These are phyloP conservation scores for Okapia johnstoni DNA, from an alignment of 2,113 vertebrate genomes.

Conservation along the genomic window DNA sequence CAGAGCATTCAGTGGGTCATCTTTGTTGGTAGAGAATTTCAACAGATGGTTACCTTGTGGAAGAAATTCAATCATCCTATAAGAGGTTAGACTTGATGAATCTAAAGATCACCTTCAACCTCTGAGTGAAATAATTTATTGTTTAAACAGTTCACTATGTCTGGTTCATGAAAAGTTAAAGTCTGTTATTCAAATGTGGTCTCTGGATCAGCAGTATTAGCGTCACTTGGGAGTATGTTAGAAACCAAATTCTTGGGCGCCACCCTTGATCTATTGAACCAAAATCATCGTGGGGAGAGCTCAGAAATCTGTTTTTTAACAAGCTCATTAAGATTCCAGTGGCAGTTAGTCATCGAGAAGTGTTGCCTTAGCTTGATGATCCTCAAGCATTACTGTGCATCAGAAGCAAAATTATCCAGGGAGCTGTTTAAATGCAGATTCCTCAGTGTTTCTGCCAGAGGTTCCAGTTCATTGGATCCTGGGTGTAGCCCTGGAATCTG, in stretches of 20 bases:
- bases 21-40: not conserved
- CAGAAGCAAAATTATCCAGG: not conserved
- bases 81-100: not conserved
- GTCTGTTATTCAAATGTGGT: not conserved
- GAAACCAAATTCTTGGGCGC: not conserved
- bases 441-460: not conserved
- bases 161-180: not conserved
- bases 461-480: not conserved
- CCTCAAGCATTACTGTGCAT: not conserved
- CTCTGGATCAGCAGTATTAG: not conserved
- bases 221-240: not conserved
- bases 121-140: not conserved
- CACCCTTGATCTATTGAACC: not conserved
- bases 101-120: not conserved
- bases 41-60: not conserved
- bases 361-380: not conserved
- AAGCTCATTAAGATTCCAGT: not conserved
- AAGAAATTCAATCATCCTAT: not conserved
- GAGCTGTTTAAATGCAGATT: not conserved
- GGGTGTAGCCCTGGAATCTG: not conserved
- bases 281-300: not conserved
- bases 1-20: not conserved
- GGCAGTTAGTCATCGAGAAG: not conserved
- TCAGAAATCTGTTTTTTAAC: not conserved
- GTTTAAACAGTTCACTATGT: not conserved